These are phyloP conservation scores for Megalops cyprinoides DNA, from an alignment of 2,797 vertebrate species.

Conservation along the genomic window DNA sequence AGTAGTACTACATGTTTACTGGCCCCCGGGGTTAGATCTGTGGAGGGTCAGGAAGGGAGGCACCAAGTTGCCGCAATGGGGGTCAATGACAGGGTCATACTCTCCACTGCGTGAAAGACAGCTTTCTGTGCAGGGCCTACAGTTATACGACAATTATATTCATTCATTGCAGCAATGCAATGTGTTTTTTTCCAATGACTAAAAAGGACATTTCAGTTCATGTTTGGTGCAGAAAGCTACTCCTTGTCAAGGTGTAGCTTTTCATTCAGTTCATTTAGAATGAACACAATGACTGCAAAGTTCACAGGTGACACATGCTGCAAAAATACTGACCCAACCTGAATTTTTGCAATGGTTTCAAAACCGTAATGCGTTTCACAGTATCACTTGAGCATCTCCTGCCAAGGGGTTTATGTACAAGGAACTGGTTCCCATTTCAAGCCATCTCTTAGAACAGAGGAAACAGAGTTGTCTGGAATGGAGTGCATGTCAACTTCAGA, in stretches of 20 bases:
- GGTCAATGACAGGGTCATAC: background rate
- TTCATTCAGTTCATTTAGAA: background rate
- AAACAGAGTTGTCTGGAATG: background rate
- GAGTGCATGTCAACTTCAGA: background rate
- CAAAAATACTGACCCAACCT: no score
- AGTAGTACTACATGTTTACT: background rate
- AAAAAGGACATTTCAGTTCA: no score
- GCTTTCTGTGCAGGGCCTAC: background rate
- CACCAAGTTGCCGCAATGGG: background rate
- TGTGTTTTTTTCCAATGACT: no score
- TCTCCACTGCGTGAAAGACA: background rate
- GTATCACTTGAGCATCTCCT: no score
- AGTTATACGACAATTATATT: no score
- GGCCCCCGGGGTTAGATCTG: background rate
- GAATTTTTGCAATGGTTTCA: no score
- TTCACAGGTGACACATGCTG: no score
- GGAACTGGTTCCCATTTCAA: background rate
- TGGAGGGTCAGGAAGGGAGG: background rate
- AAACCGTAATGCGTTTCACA: no score
- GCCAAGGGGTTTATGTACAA: background rate
- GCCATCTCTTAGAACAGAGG: background rate
- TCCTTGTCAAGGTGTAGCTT: background rate
- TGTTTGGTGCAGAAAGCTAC: no score
- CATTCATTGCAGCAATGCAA: no score
- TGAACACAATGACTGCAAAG: no score